Conservation (phyloP, 1,140 invertebrate species). For the Centruroides vittatus region DNA sequence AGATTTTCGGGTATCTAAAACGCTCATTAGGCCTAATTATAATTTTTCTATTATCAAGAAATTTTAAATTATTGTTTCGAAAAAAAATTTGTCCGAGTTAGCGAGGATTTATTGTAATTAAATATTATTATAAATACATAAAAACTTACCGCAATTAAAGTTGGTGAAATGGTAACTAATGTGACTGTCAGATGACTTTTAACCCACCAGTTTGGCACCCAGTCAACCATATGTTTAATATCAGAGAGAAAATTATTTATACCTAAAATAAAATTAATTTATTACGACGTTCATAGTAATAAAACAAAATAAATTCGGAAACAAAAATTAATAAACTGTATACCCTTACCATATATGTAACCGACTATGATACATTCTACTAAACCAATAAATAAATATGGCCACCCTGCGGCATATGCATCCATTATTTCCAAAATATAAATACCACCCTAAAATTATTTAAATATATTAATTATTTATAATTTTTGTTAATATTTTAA, state of each 20-base stretch:
- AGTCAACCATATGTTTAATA: slow-evolving; percentile 15
- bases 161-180: slow-evolving; percentile 12
- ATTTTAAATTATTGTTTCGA: no score
- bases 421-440: slow-evolving; percentile 29
- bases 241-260: slow-evolving; percentile 13
- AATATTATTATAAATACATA: neutral
- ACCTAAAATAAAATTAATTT: slow-evolving; percentile 5
- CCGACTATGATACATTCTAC: slow-evolving; percentile 27
- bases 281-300: neutral
- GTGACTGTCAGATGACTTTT: slow-evolving; percentile 15
- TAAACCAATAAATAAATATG: slow-evolving; percentile 23
- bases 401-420: slow-evolving; percentile 23
- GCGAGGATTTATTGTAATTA: no score
- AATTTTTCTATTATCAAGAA: no score
- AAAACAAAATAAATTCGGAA: neutral
- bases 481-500: neutral
- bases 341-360: slow-evolving; percentile 28
- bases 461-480: no score
- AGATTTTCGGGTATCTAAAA: no score
- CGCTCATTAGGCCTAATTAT: no score
- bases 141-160: slow-evolving; percentile 9
- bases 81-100: no score
- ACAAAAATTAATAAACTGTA: neutral
- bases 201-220: slow-evolving; percentile 13
- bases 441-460: slow-evolving; percentile 15